Conservation (phyloP, 2,113 vertebrate species). For the Toxostoma redivivum region DNA sequence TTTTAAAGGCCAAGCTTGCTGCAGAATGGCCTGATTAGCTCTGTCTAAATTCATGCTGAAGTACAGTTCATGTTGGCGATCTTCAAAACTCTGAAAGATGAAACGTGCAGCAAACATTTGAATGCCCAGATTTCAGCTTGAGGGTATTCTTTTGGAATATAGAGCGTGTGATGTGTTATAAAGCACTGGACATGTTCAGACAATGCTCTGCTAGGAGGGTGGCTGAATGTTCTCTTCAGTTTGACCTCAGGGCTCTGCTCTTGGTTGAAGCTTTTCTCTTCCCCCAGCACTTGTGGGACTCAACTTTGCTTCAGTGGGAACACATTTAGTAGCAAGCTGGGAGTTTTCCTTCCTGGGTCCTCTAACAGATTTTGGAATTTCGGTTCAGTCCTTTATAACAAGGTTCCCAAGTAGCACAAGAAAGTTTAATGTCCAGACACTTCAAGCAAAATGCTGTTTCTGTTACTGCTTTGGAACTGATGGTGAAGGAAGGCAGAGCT, state of each 20-base stretch:
- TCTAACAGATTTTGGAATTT: background rate
- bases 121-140: background rate
- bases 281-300: background rate
- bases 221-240: conserved; percentile 15
- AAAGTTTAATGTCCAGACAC: background rate
- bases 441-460: background rate
- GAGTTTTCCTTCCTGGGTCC: background rate
- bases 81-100: background rate
- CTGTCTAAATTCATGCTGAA: background rate
- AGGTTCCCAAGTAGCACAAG: background rate
- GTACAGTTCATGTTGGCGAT: background rate
- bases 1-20: background rate
- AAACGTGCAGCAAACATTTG: background rate
- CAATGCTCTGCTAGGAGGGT: background rate
- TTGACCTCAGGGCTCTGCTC: background rate
- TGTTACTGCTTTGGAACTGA: background rate
- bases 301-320: background rate
- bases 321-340: background rate
- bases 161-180: background rate
- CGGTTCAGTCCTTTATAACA: background rate
- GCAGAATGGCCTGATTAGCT: conserved; percentile 10
- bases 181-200: background rate
- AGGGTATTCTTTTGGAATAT: background rate
- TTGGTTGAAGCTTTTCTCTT: background rate
- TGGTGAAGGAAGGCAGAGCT: background rate